These are phyloP conservation scores for Pelodiscus sinensis DNA, from an alignment of 2,113 vertebrate species.

Conservation along the genomic window DNA sequence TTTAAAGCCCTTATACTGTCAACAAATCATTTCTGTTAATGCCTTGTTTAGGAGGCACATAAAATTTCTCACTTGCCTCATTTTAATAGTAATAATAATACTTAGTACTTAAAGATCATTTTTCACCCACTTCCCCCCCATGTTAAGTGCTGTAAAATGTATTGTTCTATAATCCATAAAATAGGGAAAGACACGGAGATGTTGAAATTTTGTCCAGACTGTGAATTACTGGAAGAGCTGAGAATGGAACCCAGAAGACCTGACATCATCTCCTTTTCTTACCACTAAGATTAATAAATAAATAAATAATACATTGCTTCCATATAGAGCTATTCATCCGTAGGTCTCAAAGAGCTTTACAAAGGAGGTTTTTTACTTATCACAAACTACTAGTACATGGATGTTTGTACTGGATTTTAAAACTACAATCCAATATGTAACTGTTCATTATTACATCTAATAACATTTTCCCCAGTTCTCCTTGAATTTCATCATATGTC, in stretches of 20 bases:
- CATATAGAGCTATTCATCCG: neutral
- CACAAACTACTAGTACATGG: neutral
- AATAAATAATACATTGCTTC: neutral
- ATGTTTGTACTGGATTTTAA: neutral
- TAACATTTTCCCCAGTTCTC: slow-evolving; percentile 39
- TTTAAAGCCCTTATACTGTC: neutral
- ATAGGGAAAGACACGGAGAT: neutral
- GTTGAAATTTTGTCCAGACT: neutral
- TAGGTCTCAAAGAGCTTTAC: neutral
- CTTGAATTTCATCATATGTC: slow-evolving; percentile 59
- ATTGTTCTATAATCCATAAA: neutral
- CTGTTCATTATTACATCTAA: neutral
- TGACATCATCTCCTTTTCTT: neutral
- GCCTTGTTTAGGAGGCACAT: neutral
- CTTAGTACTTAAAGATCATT: neutral
- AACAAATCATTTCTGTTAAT: neutral
- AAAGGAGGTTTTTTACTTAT: neutral
- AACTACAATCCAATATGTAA: neutral
- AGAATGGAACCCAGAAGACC: neutral
- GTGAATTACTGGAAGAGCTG: neutral
- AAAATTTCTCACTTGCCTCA: neutral
- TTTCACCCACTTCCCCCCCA: neutral
- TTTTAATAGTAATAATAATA: neutral
- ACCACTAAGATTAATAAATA: neutral
- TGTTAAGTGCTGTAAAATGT: neutral